Percentiles rank a stretch among this genome's conserved stretches.
These are phyloP conservation scores for Chauna torquata DNA, from an alignment of 2,113 vertebrate species.

Conservation along the genomic window DNA sequence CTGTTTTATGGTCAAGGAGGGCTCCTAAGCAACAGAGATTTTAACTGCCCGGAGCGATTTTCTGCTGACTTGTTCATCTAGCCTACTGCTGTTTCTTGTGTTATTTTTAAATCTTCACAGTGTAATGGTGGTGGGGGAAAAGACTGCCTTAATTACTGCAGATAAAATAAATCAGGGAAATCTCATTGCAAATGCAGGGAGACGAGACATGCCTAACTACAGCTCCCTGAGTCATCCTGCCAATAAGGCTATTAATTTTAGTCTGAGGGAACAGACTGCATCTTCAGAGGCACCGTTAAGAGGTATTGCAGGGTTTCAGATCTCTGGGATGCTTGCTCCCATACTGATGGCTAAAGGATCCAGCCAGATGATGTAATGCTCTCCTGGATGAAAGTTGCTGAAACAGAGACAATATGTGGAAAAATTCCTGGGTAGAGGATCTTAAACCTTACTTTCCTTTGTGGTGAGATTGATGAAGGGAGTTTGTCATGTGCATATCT, in stretches of 20 bases:
- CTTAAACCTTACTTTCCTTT: not conserved
- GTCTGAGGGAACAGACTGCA: conserved; percentile 1
- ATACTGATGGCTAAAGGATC: not conserved
- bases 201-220: conserved; percentile 29
- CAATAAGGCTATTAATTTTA: conserved; percentile 38
- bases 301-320: not conserved
- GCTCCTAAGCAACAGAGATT: not conserved
- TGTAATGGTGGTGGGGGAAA: not conserved
- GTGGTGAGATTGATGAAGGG: not conserved
- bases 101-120: conserved; percentile 59
- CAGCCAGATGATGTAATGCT: not conserved
- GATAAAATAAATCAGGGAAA: conserved; percentile 77
- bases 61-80: not conserved
- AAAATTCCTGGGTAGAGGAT: not conserved
- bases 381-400: not conserved
- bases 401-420: not conserved
- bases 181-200: conserved; percentile 68
- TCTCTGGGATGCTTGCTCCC: not conserved
- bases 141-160: conserved; percentile 76
- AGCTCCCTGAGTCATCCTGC: conserved; percentile 69
- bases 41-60: not conserved
- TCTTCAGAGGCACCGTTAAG: not conserved
- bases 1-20: not conserved
- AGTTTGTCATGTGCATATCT: fast-evolving
- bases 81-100: not conserved